These are phyloP conservation scores for Quadriops clusia DNA, from an alignment of 2,888 invertebrate species.

Conservation along the genomic window DNA sequence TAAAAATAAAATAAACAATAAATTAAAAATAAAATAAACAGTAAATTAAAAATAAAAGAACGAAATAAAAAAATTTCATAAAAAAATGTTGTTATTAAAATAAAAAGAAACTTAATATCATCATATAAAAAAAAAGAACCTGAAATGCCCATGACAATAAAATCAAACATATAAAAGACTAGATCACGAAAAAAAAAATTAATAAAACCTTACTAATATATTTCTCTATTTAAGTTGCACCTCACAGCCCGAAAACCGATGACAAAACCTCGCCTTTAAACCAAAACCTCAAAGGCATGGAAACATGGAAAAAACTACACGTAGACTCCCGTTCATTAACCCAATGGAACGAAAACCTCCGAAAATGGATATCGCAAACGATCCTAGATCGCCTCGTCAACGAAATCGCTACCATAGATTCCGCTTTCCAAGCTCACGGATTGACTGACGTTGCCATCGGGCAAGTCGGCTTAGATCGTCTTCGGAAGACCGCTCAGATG, in stretches of 20 bases:
- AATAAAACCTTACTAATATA: too few relatives aligned
- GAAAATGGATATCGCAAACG: conserved; percentile 81
- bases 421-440: conserved; percentile 56
- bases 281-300: conserved; percentile 31
- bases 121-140: too few relatives aligned
- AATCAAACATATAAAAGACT: too few relatives aligned
- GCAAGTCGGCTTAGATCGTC: conserved; percentile 56
- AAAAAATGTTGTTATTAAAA: too few relatives aligned
- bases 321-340: conserved; percentile 57
- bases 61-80: too few relatives aligned
- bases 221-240: conserved; percentile 6
- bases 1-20: too few relatives aligned
- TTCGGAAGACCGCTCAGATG: conserved; percentile 60
- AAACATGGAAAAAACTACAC: conserved; percentile 50
- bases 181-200: too few relatives aligned
- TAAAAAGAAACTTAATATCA: too few relatives aligned
- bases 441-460: conserved; percentile 55
- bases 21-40: too few relatives aligned
- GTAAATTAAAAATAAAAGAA: too few relatives aligned
- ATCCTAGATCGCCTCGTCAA: conserved; percentile 62
- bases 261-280: conserved; percentile 32
- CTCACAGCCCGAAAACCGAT: conserved; percentile 16
- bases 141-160: too few relatives aligned
- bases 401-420: conserved; percentile 64
- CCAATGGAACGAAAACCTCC: conserved; percentile 66